A percentile compares a stretch with the other conserved stretches of the same genome.
phyloP scores from a whole-genome alignment of 2,888 invertebrate species.

The Alentia gelatinosa region DNA sequence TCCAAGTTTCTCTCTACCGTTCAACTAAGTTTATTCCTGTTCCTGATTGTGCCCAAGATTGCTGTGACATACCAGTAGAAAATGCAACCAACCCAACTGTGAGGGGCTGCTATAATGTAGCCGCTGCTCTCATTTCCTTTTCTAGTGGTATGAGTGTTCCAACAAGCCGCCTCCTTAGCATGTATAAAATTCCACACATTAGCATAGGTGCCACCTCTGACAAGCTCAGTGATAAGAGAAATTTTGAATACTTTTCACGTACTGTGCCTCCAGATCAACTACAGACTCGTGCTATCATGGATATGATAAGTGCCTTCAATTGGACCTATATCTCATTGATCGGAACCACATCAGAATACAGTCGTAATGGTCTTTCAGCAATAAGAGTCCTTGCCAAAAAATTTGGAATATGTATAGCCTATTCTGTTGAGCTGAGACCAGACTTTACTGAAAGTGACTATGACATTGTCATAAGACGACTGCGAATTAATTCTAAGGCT shows the following conservation, averaged over 20 bases:
- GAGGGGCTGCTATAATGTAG: conserved; percentile 47
- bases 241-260: conserved; percentile 71
- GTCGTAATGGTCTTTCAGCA: conserved; percentile 67
- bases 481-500: background rate
- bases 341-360: conserved; percentile 85
- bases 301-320: conserved; percentile 80
- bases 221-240: conserved; percentile 69
- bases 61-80: background rate
- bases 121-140: conserved; percentile 49
- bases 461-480: background rate
- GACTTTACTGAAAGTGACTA: background rate
- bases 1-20: background rate
- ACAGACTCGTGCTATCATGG: conserved; percentile 68
- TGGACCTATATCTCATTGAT: conserved; percentile 90
- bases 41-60: background rate
- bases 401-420: conserved; percentile 28
- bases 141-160: background rate
- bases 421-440: background rate
- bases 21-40: background rate
- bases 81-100: background rate
- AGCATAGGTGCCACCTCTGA: conserved; percentile 71
- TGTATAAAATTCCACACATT: conserved; percentile 74
- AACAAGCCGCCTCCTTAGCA: background rate
- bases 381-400: background rate
- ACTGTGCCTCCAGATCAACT: conserved; percentile 71